Percentiles rank a stretch among this genome's conserved stretches.
Evolutionary conservation across 2,888 invertebrate genomes (phyloP).

Genomic region (Elmis aenea): DNA sequence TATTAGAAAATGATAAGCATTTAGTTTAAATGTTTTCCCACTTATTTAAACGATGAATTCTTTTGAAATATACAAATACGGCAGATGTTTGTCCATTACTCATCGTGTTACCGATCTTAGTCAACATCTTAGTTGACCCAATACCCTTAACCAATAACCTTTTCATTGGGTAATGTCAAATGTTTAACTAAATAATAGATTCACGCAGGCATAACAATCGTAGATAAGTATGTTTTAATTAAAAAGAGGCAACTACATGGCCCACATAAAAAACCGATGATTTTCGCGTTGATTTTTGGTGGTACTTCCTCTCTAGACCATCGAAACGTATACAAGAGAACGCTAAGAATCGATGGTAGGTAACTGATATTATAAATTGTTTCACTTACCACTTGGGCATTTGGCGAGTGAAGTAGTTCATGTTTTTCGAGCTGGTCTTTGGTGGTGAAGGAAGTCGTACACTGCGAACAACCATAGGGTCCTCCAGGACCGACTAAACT

Average conservation of each 20-base stretch:
- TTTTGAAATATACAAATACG: too few relatives aligned
- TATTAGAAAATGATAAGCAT: too few relatives aligned
- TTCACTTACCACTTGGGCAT: slow-evolving; percentile 69
- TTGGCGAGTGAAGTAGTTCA: slow-evolving; percentile 79
- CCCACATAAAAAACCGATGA: too few relatives aligned
- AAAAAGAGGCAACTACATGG: slow-evolving; percentile 17
- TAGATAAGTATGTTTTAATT: slow-evolving; percentile 20
- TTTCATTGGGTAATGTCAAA: slow-evolving; percentile 27
- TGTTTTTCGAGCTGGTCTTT: slow-evolving; percentile 88
- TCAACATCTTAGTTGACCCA: slow-evolving; percentile 29
- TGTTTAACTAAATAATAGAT: slow-evolving; percentile 20
- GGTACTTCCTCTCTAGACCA: too few relatives aligned
- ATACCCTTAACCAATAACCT: slow-evolving; percentile 25
- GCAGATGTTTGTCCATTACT: too few relatives aligned
- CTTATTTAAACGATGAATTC: too few relatives aligned
- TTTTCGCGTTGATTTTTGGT: too few relatives aligned
- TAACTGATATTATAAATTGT: slow-evolving; percentile 1
- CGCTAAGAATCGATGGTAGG: slow-evolving; percentile 10
- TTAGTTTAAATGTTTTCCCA: too few relatives aligned
- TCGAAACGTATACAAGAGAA: slow-evolving; percentile 1
- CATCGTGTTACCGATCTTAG: slow-evolving; percentile 27
- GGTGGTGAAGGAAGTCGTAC: slow-evolving; percentile 80
- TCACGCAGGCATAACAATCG: too few relatives aligned
- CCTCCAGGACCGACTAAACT: slow-evolving; percentile 64
- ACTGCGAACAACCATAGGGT: slow-evolving; percentile 75